Conservation (phyloP, 2,113 vertebrate genomes). For the Bothrops jararaca region DNA sequence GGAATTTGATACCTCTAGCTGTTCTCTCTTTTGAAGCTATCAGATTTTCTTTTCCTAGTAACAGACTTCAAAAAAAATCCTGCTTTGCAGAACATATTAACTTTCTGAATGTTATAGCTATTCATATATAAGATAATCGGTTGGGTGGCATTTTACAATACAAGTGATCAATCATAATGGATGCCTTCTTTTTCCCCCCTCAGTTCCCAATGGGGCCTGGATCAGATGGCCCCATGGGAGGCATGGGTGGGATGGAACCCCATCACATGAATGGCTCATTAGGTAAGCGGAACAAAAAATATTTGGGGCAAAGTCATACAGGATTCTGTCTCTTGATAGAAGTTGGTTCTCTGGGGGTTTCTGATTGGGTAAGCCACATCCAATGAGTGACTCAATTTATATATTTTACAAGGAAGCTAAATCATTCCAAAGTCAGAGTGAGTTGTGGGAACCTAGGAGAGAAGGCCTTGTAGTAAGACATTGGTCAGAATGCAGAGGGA, state of each 20-base stretch:
- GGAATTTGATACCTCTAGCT: not conserved
- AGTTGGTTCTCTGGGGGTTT: not conserved
- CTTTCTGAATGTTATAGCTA: not conserved
- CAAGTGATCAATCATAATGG: not conserved
- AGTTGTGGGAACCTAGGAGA: not conserved
- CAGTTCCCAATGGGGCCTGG: constrained; percentile 98
- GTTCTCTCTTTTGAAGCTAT: not conserved
- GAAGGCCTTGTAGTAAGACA: too few relatives aligned
- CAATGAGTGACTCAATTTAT: not conserved
- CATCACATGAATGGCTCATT: constrained; percentile 97
- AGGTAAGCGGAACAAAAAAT: constrained; percentile 63
- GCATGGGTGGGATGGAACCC: constrained; percentile 98
- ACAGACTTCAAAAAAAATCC: not conserved
- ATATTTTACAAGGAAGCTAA: not conserved
- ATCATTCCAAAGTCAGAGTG: not conserved
- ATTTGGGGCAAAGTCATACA: too few relatives aligned
- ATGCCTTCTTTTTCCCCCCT: constrained; percentile 10
- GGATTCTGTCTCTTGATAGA: not conserved
- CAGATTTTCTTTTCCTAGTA: not conserved
- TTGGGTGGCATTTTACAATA: not conserved
- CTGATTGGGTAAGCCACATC: not conserved
- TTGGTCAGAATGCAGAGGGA: not conserved
- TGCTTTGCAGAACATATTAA: not conserved
- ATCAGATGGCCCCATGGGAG: constrained; percentile 95
- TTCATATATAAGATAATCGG: not conserved